Percentiles rank a stretch among this genome's conserved stretches.
phyloP scores from a whole-genome alignment of 1,140 invertebrate genomes.

The Coboldia fuscipes region DNA sequence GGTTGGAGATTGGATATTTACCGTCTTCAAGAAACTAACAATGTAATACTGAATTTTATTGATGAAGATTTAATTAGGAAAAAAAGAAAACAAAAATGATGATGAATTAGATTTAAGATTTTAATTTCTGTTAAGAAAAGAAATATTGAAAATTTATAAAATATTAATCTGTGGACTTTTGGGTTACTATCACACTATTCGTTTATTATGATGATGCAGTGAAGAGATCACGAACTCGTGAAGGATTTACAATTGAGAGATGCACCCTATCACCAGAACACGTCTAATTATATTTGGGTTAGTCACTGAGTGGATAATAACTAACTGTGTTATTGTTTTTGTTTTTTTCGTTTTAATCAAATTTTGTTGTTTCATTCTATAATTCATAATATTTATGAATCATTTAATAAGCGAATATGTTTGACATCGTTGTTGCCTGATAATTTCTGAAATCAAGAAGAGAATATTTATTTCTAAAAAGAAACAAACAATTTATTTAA shows the following conservation, averaged over 20 bases:
- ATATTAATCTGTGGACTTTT: neutral
- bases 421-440: neutral
- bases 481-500: neutral
- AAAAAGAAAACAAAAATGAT: too few species aligned
- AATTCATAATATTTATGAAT: neutral
- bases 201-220: slow-evolving; percentile 19
- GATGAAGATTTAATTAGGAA: too few species aligned
- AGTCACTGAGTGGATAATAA: too few species aligned
- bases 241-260: slow-evolving; percentile 25
- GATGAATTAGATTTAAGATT: too few species aligned
- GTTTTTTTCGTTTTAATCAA: neutral
- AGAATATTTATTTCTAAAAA: neutral
- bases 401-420: neutral
- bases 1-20: too few species aligned
- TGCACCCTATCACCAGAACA: slow-evolving; percentile 12
- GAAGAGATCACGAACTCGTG: slow-evolving; percentile 33
- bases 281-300: too few species aligned
- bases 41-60: neutral
- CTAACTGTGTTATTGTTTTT: slow-evolving; percentile 6
- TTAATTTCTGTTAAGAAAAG: neutral
- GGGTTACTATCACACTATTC: neutral
- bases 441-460: neutral
- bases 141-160: neutral
- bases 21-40: neutral
- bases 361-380: neutral